Conservation (phyloP, 2,888 invertebrate genomes). For the Tachystola acroxantha region DNA sequence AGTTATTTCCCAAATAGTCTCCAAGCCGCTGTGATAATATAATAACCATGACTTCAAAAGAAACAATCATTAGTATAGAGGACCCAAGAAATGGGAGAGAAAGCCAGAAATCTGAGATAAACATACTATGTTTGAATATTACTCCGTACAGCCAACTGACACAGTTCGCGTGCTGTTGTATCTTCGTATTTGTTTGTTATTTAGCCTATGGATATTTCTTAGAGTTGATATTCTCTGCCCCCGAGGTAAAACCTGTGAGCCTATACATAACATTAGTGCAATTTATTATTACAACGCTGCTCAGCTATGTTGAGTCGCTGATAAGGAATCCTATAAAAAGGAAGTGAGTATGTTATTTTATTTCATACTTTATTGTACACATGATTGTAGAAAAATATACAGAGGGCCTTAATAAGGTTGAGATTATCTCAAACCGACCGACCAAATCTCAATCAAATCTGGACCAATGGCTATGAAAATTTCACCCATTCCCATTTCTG, state of each 20-base stretch:
- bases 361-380: too few relatives aligned
- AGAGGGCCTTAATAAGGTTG: too few relatives aligned
- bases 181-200: constrained; percentile 92
- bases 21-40: too few relatives aligned
- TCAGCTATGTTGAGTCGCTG: constrained; percentile 87
- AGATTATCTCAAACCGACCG: too few relatives aligned
- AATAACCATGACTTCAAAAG: not conserved
- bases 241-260: constrained; percentile 92
- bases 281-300: constrained; percentile 90
- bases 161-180: constrained; percentile 87
- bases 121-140: constrained; percentile 86
- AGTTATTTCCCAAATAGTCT: too few relatives aligned
- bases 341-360: constrained; percentile 55
- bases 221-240: constrained; percentile 94
- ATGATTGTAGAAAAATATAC: too few relatives aligned
- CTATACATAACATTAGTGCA: constrained; percentile 96
- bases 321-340: constrained; percentile 79
- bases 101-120: constrained; percentile 63
- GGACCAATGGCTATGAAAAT: too few relatives aligned
- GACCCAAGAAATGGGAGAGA: constrained; percentile 26
- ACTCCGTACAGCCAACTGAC: constrained; percentile 79
- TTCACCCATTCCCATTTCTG: too few relatives aligned
- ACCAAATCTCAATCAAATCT: too few relatives aligned
- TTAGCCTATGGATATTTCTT: constrained; percentile 94
- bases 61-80: constrained; percentile 45